Evolutionary conservation across 2,888 invertebrate genomes (phyloP), one percentile per base, ranked within the genome.

Genomic region (Oxyteleia sp.): DNA sequence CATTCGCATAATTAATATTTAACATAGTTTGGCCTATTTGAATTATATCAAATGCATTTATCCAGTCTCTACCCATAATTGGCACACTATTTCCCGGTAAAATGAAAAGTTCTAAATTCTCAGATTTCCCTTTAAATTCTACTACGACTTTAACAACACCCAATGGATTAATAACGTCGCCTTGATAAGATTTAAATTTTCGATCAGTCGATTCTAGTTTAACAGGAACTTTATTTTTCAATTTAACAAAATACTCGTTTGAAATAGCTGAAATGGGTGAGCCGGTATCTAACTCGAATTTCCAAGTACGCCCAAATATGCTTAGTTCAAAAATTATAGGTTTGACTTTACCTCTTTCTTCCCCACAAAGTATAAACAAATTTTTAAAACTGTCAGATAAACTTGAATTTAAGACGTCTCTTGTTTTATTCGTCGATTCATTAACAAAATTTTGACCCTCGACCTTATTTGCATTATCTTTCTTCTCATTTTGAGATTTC

Each of bases 141-240:
- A 69, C 82, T 61, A 13, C 53, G 23, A 66, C 72, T 64, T 4
- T 49, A 38, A 59, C 47, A 41, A 55, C 55, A 20, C 47, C 61
- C 32, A 13, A 18, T 8, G 61, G 72, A 51, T 59, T 35, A 16
- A 72, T 61, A 7, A 35, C 10, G 13, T 61, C 41, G 13, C 51
- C 72, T 59, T 49, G 59, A 53, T 72, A 61, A 35, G 59, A 59
- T 38, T 41, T 23, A 47, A 72, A 72, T 26, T 61, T 61, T 18
- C 51, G 15, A n/a, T n/a, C n/a, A n/a, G n/a, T n/a, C n/a, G n/a
- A n/a, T n/a, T n/a, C n/a, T n/a, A n/a, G n/a, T n/a, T n/a, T n/a
- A n/a, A n/a, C n/a, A n/a, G n/a, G n/a, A n/a, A n/a, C n/a, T n/a
- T n/a, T n/a, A n/a, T n/a, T n/a, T n/a, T n/a, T n/a, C n/a, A n/a